These are phyloP conservation scores for Orthosia gracilis DNA, from an alignment of 2,888 invertebrate species.

Conservation along the genomic window DNA sequence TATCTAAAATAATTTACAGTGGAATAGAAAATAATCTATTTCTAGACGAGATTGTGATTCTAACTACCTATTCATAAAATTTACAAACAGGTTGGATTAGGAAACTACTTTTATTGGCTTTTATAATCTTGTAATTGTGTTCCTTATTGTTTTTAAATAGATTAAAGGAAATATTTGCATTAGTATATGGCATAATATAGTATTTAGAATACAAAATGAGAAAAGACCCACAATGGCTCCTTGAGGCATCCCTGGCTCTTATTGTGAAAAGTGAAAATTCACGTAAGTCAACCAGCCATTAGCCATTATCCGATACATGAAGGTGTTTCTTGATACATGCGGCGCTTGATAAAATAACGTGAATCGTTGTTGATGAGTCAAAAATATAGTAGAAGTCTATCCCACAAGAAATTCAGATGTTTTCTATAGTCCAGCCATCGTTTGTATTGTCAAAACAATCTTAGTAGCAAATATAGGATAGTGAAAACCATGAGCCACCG, in stretches of 20 bases:
- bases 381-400: too few relatives aligned
- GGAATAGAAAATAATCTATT: slow-evolving; percentile 17
- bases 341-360: too few relatives aligned
- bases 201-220: not conserved
- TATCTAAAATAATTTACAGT: slow-evolving; percentile 48
- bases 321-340: too few relatives aligned
- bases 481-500: too few relatives aligned
- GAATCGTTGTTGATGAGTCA: too few relatives aligned
- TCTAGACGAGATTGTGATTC: slow-evolving; percentile 13
- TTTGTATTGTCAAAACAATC: not conserved
- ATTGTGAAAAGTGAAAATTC: not conserved
- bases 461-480: not conserved
- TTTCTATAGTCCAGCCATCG: not conserved
- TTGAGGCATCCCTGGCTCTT: not conserved
- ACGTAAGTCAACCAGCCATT: too few relatives aligned
- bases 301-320: too few relatives aligned
- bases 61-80: slow-evolving; percentile 6
- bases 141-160: slow-evolving; percentile 34
- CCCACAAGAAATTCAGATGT: not conserved
- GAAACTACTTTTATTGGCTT: slow-evolving; percentile 26
- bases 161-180: not conserved
- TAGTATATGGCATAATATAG: not conserved
- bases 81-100: slow-evolving; percentile 24
- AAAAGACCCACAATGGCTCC: not conserved
- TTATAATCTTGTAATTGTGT: slow-evolving; percentile 18